A percentile compares a stretch with the other conserved stretches of the same genome.
phyloP scores from a whole-genome alignment of 2,113 vertebrate species.

The Eptesicus fuscus region DNA sequence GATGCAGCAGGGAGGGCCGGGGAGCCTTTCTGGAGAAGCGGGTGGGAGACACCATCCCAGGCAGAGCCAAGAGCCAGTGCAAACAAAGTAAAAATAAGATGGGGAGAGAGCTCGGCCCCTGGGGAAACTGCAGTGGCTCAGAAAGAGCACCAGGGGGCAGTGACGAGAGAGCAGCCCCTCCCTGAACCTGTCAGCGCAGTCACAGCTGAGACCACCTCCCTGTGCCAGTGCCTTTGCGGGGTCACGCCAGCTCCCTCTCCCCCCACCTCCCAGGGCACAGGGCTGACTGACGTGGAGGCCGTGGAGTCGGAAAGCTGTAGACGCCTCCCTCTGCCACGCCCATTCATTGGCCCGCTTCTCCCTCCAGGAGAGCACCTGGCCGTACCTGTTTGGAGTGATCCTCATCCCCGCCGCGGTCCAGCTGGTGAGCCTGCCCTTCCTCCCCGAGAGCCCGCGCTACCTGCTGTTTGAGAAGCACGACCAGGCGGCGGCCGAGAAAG shows the following conservation, averaged over 20 bases:
- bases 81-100: neutral
- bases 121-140: neutral
- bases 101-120: neutral
- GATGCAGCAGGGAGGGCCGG: neutral
- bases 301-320: neutral
- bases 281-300: neutral
- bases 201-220: neutral
- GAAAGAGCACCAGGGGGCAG: neutral
- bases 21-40: neutral
- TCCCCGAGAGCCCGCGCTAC: slow-evolving; percentile 94
- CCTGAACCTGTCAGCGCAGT: too few species aligned
- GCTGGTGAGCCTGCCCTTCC: slow-evolving; percentile 89
- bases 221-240: too few species aligned
- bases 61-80: neutral
- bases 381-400: slow-evolving; percentile 89
- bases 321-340: neutral
- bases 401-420: slow-evolving; percentile 87
- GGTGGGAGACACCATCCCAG: neutral
- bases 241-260: neutral
- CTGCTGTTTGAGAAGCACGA: slow-evolving; percentile 92
- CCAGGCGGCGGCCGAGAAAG: slow-evolving; percentile 86
- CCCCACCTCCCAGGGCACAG: neutral
- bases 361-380: slow-evolving; percentile 90
- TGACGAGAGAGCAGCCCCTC: neutral
- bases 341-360: neutral